Evolutionary conservation across 1,140 invertebrate genomes (phyloP), one percentile per base, ranked within the genome.

Genomic region (Drosophila nikananu): DNA sequence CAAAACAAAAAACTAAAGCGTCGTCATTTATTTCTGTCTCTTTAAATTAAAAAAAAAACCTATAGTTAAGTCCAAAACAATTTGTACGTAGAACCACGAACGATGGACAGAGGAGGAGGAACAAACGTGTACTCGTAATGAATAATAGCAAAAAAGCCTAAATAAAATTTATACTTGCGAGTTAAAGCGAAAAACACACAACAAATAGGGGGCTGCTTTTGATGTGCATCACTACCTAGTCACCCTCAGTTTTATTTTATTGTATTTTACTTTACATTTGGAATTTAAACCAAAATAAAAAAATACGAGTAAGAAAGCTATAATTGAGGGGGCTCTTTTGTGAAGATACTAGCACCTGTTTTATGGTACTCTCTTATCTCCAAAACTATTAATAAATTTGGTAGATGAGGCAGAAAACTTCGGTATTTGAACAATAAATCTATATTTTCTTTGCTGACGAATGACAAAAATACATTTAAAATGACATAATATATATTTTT

Each of bases 191-290:
- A 17, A 64, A 41, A 19, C 44, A 65, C 37, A 62, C 19, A 59
- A 30, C 25, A 70, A 30, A 42, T 30, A 59, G 63, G 62, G 60
- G 35, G 27, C 19, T 23, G 30, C 42, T 23, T 67, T 39, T 67
- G 42, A 48, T 65, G 13, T 23, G 13, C 51, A 63, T n/a, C 44
- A 61, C 23, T 51, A 63, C 44, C 63, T 49, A 66, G 19, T 51
- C 68, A 78, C 67, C 65, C 64, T 76, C 52, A 41, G 63, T 77
- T 80, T 77, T 79, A 62, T 83, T 83, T 80, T 77, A 83, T 83
- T 80, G 59, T 80, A 80, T 83, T 83, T 64, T 83, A 77, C 67
- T 32, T 77, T 82, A 65, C 51, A 80, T 80, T 66, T 70, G 5
- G 0, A 70, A 80, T 74, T 52, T 44, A 80, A 48, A 71, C 83